A percentile compares a stretch with the other conserved stretches of the same genome.
These are phyloP conservation scores for Crypturellus tataupa DNA, from an alignment of 2,797 vertebrate species.

Conservation along the genomic window DNA sequence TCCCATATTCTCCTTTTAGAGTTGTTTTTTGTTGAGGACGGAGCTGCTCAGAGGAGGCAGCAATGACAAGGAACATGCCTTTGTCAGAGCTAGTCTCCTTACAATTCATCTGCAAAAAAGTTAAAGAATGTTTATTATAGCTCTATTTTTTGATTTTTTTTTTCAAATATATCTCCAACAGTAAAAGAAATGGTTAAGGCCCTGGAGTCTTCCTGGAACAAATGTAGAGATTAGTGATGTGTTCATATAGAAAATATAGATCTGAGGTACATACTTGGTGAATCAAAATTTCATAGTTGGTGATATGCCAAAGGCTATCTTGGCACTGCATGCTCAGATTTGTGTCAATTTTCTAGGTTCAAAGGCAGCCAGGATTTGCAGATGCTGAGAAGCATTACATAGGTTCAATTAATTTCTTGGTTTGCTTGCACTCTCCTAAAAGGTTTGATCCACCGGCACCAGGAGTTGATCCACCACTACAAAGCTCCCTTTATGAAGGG, in stretches of 20 bases:
- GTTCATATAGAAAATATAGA: neutral
- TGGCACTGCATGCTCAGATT: neutral
- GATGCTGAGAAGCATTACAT: neutral
- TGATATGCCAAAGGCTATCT: neutral
- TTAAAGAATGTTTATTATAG: neutral
- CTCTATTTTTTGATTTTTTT: neutral
- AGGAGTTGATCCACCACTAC: constrained; percentile 19
- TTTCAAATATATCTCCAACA: neutral
- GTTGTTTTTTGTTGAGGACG: neutral
- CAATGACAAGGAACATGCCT: neutral
- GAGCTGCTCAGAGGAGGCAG: neutral
- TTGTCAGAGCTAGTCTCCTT: neutral
- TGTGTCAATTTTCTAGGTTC: constrained; percentile 5
- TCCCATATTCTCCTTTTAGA: neutral
- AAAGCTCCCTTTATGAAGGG: constrained; percentile 33
- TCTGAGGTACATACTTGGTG: neutral
- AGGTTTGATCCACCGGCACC: constrained; percentile 39
- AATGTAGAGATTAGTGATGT: neutral
- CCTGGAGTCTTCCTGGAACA: neutral
- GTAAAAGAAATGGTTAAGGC: neutral
- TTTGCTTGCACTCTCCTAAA: neutral
- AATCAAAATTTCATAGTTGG: neutral
- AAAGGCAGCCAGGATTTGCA: neutral
- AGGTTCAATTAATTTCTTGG: neutral
- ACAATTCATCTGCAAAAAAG: neutral